Evolutionary conservation across 2,888 invertebrate genomes (phyloP), one percentile per base, ranked within the genome.

Genomic region (Oconnorella tubifera): DNA sequence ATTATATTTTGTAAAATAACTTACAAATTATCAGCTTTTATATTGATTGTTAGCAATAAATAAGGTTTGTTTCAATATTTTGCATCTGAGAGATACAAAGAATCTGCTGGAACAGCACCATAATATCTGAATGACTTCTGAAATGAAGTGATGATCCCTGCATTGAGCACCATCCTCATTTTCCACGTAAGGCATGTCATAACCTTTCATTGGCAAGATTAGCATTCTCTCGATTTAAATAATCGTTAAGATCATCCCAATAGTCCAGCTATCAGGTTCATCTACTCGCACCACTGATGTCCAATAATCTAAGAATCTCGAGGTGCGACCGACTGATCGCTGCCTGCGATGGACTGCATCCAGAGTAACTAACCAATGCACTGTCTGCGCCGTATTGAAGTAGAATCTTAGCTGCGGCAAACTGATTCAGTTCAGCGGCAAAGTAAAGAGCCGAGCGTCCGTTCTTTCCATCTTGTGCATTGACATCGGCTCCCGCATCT

Each of bases 371-470:
- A 23, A 53, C 50, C 6, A 65, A 31, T 56, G n/a, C 29, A 3
- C 32, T 25, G 32, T 62, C 56, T 23, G 65, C 61, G 1, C 56
- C 56, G 40, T 56, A 25, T 27, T 61, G 27, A 4, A 62, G 29
- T 23, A 65, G 65, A n/a, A 50, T 19, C 2, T 32, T 28, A 23
- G 57, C 56, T 14, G 60, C 27, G 32, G 14, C n/a, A 27, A 23
- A n/a, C 25, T 56, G 32, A 32, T 62, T 48, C 28, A 25, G 19
- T 40, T 65, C 56, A 19, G 56, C 56, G 1, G 62, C 56, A 27
- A 66, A 51, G 59, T 50, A 68, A 1, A 68, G 59, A 0, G 65
- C 61, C 1, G 68, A 66, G 3, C 65, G 60, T 1, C 68, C 68
- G 31, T 65, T 65, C 56, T 66, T 66, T 6, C 64, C 66, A 23